Evolutionary conservation across 2,113 vertebrate genomes (phyloP).

Genomic region (Columba livia): DNA sequence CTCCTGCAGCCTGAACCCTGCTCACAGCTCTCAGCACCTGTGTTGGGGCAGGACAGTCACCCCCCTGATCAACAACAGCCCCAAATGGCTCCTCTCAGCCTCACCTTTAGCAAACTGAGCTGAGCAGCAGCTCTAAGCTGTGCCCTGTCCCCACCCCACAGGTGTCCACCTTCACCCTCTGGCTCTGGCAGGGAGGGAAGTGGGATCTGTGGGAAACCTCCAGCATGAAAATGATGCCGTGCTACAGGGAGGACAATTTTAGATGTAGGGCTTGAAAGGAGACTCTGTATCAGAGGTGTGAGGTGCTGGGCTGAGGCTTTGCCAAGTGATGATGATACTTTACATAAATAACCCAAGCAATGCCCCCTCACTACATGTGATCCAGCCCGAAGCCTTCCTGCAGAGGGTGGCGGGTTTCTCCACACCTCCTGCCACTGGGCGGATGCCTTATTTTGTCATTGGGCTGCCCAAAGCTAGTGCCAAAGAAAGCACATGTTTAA

Average conservation of each 20-base stretch:
- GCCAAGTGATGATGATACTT: fast-evolving
- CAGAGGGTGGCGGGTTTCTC: fast-evolving
- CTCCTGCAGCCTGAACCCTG: neutral
- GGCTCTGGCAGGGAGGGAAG: neutral
- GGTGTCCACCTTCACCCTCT: fast-evolving
- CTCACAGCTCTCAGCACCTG: fast-evolving
- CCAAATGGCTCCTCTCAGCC: neutral
- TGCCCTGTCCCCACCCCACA: fast-evolving
- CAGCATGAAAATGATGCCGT: neutral
- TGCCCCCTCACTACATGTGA: no score
- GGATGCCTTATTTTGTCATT: neutral
- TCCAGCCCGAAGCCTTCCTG: neutral
- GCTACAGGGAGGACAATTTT: neutral
- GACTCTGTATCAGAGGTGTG: neutral
- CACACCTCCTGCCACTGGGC: neutral
- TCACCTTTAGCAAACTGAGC: neutral
- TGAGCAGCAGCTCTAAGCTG: neutral
- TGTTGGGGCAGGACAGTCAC: neutral
- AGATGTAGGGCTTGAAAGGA: neutral
- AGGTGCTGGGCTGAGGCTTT: neutral
- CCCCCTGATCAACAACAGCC: neutral
- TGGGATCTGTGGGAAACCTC: neutral
- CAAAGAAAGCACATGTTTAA: neutral
- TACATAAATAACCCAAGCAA: fast-evolving
- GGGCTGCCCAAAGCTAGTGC: neutral